Percentiles rank a stretch among this genome's conserved stretches.
These are phyloP conservation scores for Steinernema scapterisci DNA, from an alignment of 2,888 invertebrate species.

Conservation along the genomic window DNA sequence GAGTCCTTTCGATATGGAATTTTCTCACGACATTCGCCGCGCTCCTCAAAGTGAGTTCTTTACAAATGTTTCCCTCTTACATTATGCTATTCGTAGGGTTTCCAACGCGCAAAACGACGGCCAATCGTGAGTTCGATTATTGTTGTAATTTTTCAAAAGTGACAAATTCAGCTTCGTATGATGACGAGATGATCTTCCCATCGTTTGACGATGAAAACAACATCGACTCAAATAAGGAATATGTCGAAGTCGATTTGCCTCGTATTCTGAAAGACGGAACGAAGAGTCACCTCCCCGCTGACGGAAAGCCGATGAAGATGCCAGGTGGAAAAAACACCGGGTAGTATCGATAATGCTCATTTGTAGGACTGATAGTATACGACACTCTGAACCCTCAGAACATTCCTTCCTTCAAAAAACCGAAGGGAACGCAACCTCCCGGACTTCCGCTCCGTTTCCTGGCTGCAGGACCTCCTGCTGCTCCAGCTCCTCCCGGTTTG, in stretches of 20 bases:
- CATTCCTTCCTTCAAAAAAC: conserved; percentile 22
- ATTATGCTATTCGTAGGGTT: too few species aligned
- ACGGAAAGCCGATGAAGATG: conserved; percentile 33
- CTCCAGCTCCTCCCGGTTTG: not conserved
- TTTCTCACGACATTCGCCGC: conserved; percentile 9
- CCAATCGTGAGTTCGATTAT: too few species aligned
- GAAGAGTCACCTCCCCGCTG: conserved; percentile 10
- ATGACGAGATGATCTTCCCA: conserved; percentile 11
- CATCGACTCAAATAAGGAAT: conserved; percentile 13
- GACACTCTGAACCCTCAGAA: conserved; percentile 34
- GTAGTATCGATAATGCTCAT: too few species aligned
- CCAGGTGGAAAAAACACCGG: conserved; percentile 30
- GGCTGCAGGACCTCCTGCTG: not conserved
- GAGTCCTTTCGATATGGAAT: conserved; percentile 7
- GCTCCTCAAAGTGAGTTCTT: conserved; percentile 20
- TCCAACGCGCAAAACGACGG: not conserved
- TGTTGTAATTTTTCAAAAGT: not conserved
- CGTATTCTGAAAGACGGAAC: conserved; percentile 15
- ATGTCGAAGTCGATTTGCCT: conserved; percentile 18
- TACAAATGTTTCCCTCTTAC: too few species aligned
- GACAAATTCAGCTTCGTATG: not conserved
- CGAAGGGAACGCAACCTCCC: conserved; percentile 13
- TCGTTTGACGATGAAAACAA: conserved; percentile 18
- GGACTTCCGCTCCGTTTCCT: not conserved
- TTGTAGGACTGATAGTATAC: conserved; percentile 33